phyloP scores from a whole-genome alignment of 2,888 invertebrate species.

The Caenorhabditis virilis region DNA sequence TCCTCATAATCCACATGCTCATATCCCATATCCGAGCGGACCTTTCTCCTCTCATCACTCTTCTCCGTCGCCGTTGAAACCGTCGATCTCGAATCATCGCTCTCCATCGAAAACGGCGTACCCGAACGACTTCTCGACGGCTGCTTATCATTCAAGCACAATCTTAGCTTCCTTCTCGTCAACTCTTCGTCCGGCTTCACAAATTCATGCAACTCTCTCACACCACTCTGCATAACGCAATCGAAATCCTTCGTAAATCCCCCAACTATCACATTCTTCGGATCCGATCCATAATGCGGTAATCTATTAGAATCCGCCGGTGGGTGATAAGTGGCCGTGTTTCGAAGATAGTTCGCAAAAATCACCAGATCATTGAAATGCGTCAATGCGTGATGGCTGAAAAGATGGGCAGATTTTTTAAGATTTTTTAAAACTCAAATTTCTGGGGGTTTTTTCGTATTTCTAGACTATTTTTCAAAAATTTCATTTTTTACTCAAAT shows the following conservation, averaged over 20 bases:
- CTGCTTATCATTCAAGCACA: not conserved
- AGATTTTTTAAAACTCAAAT: no score
- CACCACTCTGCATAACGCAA: not conserved
- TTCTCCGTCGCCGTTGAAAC: no score
- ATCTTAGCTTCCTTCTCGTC: slow-evolving; percentile 3
- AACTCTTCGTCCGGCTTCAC: slow-evolving; percentile 8
- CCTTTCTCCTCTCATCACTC: no score
- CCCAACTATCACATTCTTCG: slow-evolving; percentile 11
- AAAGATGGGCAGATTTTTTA: not conserved
- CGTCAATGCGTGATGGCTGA: slow-evolving; percentile 8
- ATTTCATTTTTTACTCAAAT: no score
- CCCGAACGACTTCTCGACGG: slow-evolving; percentile 1
- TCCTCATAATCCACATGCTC: slow-evolving; percentile 12
- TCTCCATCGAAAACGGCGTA: slow-evolving; percentile 2
- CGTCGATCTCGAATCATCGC: not conserved
- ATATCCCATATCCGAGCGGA: slow-evolving; percentile 23
- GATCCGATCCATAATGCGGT: slow-evolving; percentile 16
- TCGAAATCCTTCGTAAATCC: slow-evolving; percentile 11
- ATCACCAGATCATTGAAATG: slow-evolving; percentile 8
- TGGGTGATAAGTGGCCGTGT: slow-evolving; percentile 29
- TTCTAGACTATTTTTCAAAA: no score
- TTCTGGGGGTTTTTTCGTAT: no score
- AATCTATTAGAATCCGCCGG: slow-evolving; percentile 14
- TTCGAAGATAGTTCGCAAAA: slow-evolving; percentile 22
- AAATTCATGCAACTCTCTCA: not conserved